Evolutionary conservation across 2,888 invertebrate species (phyloP).

Genomic region (Tinea semifulvella): DNA sequence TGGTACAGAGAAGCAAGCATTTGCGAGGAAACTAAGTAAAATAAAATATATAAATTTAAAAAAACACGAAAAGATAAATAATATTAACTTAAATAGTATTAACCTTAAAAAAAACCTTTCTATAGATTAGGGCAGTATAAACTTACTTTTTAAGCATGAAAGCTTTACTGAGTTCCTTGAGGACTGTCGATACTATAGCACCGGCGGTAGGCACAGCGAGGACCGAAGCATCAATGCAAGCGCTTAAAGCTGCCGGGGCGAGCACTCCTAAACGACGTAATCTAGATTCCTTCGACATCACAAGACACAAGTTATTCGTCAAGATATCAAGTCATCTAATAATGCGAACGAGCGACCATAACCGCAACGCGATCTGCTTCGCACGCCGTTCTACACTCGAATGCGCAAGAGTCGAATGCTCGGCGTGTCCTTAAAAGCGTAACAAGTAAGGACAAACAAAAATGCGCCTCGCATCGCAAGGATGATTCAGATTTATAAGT

Average conservation of each 20-base stretch:
- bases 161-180: conserved; percentile 57
- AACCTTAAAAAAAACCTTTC: too few relatives aligned
- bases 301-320: conserved; percentile 15
- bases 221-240: conserved; percentile 57
- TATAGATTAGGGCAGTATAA: too few relatives aligned
- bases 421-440: conserved; percentile 11
- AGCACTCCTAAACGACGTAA: conserved; percentile 50
- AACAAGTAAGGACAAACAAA: conserved; percentile 11
- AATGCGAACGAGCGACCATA: conserved; percentile 41
- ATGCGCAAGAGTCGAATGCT: conserved; percentile 25
- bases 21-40: too few relatives aligned
- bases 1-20: too few relatives aligned
- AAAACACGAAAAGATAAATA: too few relatives aligned
- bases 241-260: conserved; percentile 54
- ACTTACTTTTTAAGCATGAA: conserved; percentile 61
- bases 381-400: conserved; percentile 42
- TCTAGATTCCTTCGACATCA: conserved; percentile 48
- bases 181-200: conserved; percentile 54
- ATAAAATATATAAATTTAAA: too few relatives aligned
- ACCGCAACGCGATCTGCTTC: conserved; percentile 58
- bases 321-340: not conserved
- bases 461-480: not conserved
- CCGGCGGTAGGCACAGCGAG: conserved; percentile 57
- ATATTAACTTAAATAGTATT: too few relatives aligned
- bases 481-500: not conserved